Percentiles rank a stretch among this genome's conserved stretches.
Evolutionary conservation across 2,888 invertebrate genomes (phyloP).

Genomic region (Synanthedon vespiformis): DNA sequence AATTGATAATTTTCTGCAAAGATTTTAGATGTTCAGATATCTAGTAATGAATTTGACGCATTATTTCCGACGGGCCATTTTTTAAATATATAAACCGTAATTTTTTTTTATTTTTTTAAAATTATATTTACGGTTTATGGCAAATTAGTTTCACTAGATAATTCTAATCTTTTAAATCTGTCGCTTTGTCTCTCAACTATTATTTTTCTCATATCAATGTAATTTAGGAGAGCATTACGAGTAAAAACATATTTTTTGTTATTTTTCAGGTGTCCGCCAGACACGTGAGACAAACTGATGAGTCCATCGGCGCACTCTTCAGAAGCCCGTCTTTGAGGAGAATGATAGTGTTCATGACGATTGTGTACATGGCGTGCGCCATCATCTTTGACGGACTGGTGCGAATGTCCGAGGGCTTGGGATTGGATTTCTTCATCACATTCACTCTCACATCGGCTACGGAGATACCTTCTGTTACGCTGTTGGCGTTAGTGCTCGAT

Average conservation of each 20-base stretch:
- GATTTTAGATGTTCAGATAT: too few relatives aligned
- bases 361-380: constrained; percentile 51
- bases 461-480: constrained; percentile 54
- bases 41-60: too few relatives aligned
- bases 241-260: neutral
- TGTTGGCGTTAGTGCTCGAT: constrained; percentile 46
- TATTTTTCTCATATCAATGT: neutral
- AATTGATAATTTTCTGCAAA: too few relatives aligned
- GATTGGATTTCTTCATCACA: constrained; percentile 56
- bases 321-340: constrained; percentile 33
- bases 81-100: too few relatives aligned
- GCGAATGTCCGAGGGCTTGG: constrained; percentile 52
- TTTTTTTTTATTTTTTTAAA: too few relatives aligned
- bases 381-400: constrained; percentile 59
- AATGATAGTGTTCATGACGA: constrained; percentile 36
- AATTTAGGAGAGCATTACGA: neutral
- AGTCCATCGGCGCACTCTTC: constrained; percentile 36
- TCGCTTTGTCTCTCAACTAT: too few relatives aligned
- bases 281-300: constrained; percentile 34
- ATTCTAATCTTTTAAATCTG: too few relatives aligned
- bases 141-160: too few relatives aligned
- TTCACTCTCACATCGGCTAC: constrained; percentile 58
- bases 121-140: too few relatives aligned
- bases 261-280: constrained; percentile 35
- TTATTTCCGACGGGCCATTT: too few relatives aligned